Conservation (phyloP, 1,140 invertebrate species). For the Bombus huntii region DNA sequence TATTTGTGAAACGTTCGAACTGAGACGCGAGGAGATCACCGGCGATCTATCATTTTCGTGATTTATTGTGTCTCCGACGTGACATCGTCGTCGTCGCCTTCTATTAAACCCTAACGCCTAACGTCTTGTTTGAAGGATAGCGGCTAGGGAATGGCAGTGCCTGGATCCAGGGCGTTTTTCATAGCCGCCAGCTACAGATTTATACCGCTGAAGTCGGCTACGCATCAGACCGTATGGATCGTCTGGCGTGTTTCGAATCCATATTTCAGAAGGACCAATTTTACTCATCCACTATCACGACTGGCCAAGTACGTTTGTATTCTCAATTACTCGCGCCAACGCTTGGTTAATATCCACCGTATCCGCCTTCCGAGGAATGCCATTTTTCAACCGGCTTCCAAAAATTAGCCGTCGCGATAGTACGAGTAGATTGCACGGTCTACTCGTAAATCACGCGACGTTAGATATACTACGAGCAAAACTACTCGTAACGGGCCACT, state of each 20-base stretch:
- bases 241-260: conserved; percentile 16
- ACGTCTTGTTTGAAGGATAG: conserved; percentile 50
- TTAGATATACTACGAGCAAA: not conserved
- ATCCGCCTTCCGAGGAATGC: not conserved
- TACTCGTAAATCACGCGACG: not conserved
- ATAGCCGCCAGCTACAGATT: conserved; percentile 48
- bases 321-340: conserved; percentile 7
- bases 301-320: conserved; percentile 21
- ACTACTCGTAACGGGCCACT: not conserved
- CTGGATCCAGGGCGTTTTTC: conserved; percentile 47
- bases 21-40: too few relatives aligned
- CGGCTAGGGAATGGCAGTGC: not conserved
- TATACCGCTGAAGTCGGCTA: conserved; percentile 50
- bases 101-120: conserved; percentile 39
- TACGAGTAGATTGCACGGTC: not conserved
- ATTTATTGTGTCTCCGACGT: too few relatives aligned
- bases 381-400: conserved; percentile 14
- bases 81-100: not conserved
- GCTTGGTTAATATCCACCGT: not conserved
- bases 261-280: conserved; percentile 32
- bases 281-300: conserved; percentile 9
- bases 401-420: not conserved
- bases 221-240: not conserved
- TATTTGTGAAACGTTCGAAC: too few relatives aligned
- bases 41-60: too few relatives aligned